Evolutionary conservation across 2,113 vertebrate genomes (phyloP).

Genomic region (Isurus oxyrinchus): DNA sequence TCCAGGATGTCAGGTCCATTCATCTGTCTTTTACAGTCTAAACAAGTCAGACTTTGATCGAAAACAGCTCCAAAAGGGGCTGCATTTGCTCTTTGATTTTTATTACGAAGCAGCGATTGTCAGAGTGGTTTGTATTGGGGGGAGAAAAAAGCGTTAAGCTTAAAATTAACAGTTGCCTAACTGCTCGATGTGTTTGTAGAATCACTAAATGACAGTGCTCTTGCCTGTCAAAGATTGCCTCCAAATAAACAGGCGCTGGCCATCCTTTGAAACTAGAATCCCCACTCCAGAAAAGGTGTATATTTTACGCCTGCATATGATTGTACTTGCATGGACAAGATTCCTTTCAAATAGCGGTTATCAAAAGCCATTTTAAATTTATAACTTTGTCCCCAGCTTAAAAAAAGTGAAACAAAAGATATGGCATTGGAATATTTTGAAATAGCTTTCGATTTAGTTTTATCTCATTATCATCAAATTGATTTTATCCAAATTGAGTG

Average conservation of each 20-base stretch:
- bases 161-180: not conserved
- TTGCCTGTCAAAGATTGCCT: not conserved
- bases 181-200: not conserved
- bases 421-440: not conserved
- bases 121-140: not conserved
- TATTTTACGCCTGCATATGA: not conserved
- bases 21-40: not conserved
- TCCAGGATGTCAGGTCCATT: not conserved
- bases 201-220: not conserved
- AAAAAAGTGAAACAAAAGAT: not conserved
- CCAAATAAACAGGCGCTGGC: not conserved
- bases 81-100: not conserved
- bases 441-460: not conserved
- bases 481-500: not conserved
- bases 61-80: not conserved
- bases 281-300: not conserved
- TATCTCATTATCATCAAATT: not conserved
- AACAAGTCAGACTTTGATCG: not conserved
- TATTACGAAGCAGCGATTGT: not conserved
- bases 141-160: not conserved
- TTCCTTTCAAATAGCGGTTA: not conserved
- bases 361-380: not conserved
- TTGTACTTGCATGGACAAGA: not conserved
- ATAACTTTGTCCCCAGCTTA: not conserved
- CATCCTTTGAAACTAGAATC: not conserved